phyloP scores from a whole-genome alignment of 2,888 invertebrate species.

The Elmis aenea region DNA sequence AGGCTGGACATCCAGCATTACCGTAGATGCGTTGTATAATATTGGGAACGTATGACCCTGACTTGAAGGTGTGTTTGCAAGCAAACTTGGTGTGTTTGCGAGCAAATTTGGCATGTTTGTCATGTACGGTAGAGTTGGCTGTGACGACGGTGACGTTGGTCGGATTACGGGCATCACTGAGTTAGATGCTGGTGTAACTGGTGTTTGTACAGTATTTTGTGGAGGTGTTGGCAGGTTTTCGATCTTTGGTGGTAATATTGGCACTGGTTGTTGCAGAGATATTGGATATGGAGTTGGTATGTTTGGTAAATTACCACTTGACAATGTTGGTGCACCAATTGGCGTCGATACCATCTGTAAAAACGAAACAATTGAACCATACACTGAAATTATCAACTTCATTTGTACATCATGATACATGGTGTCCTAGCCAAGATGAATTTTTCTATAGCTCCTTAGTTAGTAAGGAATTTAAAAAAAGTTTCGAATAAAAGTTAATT shows the following conservation, averaged over 20 bases:
- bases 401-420: too few species aligned
- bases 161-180: slow-evolving; percentile 17
- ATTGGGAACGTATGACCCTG: slow-evolving; percentile 41
- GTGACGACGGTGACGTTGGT: slow-evolving; percentile 6
- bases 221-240: too few species aligned
- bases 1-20: slow-evolving; percentile 25
- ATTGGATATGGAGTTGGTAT: slow-evolving; percentile 2
- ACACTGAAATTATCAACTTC: slow-evolving; percentile 2
- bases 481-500: background rate
- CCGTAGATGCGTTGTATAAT: slow-evolving; percentile 33
- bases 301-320: slow-evolving; percentile 11
- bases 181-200: slow-evolving; percentile 22
- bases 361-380: slow-evolving; percentile 1
- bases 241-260: slow-evolving; percentile 40
- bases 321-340: slow-evolving; percentile 46
- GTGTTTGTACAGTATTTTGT: slow-evolving; percentile 43
- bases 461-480: background rate
- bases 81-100: slow-evolving; percentile 14
- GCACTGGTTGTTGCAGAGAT: slow-evolving; percentile 36
- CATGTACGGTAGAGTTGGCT: slow-evolving; percentile 8
- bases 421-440: too few species aligned
- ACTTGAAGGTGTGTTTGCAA: slow-evolving; percentile 20
- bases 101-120: slow-evolving; percentile 9
- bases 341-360: slow-evolving; percentile 63
- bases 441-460: background rate